Base-by-base conservation (phyloP, 2,113 vertebrate species). In the Amazona vittata region DNA sequence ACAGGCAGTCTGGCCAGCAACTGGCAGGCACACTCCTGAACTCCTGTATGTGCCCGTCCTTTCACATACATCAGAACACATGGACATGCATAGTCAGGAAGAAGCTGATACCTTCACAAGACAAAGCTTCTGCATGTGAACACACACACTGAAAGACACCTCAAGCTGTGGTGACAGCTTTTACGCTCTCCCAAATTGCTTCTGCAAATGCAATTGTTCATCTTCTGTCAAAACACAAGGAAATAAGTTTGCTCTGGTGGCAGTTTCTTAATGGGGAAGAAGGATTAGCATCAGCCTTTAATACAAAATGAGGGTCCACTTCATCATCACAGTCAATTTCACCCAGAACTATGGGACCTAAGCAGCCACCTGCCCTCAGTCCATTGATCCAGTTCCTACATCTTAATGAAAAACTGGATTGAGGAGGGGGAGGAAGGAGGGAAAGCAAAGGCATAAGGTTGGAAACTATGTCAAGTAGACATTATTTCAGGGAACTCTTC, bases 181-280 rank as follows among this genome's bases (percentile, higher is more conserved):
- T 90, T 91, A 94, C 7, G 0, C 73, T 89, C 74, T 80, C 79
- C 85, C 92, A 94, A 83, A 97, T 95, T 93, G 91, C 91, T 95
- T 97, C 75, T 94, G 89, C 82, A 94, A 96, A 95, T 77, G 84
- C 91, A 92, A 92, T 79, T 91, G 89, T 88, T 96, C 90, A 86
- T 90, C 71, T 89, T 85, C 91, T 94, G 93, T 94, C 96, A 97
- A 95, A 96, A 96, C 79, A 95, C 55, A 80, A 82, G 69, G 83
- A 94, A 96, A 93, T 93, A 96, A 95, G 84, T 89, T 94, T 95
- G 78, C 41, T 94, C 82, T 63, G 50, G 83, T 90, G 86, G 84
- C 79, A 87, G 86, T 63, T 95, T 83, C 83, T 90, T 98, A 96
- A 93, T 87, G 57, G 76, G 39, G 60, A 93, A 94, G 69, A 95